Evolutionary conservation across 2,888 invertebrate species (phyloP).

Genomic region (Incurvaria masculella): DNA sequence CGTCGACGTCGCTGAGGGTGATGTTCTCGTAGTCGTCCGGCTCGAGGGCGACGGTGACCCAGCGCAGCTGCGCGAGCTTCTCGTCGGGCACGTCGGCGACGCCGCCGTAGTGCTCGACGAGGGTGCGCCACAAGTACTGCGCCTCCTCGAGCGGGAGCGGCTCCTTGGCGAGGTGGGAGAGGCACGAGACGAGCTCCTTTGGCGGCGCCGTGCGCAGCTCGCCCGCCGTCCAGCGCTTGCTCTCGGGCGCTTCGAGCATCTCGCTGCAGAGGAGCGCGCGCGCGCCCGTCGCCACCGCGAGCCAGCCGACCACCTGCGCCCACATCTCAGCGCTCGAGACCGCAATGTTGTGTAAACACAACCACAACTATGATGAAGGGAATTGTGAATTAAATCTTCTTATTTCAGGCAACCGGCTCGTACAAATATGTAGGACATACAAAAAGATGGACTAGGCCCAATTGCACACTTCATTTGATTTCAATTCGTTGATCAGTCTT

Average conservation of each 20-base stretch:
- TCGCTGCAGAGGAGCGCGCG: conserved; percentile 27
- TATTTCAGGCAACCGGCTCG: too few species aligned
- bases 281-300: too few species aligned
- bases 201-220: conserved; percentile 27
- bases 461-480: too few species aligned
- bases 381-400: too few species aligned
- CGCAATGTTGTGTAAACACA: too few species aligned
- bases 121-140: conserved; percentile 34
- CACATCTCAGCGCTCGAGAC: too few species aligned
- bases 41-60: conserved; percentile 45
- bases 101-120: conserved; percentile 30
- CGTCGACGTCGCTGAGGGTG: conserved; percentile 48
- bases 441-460: too few species aligned
- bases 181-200: conserved; percentile 33
- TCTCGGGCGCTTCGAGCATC: conserved; percentile 24
- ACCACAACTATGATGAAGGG: too few species aligned
- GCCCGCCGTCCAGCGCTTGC: conserved; percentile 20
- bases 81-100: conserved; percentile 39
- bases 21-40: conserved; percentile 49
- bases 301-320: too few species aligned
- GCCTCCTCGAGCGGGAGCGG: conserved; percentile 27
- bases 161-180: conserved; percentile 33
- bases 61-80: conserved; percentile 36
- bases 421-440: too few species aligned
- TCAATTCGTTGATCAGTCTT: too few species aligned